Percentiles rank a stretch among this genome's conserved stretches.
Evolutionary conservation across 37 sponge, comb jelly and placozoan species (phyloP).

Genomic region (Hormiphora californensis): DNA sequence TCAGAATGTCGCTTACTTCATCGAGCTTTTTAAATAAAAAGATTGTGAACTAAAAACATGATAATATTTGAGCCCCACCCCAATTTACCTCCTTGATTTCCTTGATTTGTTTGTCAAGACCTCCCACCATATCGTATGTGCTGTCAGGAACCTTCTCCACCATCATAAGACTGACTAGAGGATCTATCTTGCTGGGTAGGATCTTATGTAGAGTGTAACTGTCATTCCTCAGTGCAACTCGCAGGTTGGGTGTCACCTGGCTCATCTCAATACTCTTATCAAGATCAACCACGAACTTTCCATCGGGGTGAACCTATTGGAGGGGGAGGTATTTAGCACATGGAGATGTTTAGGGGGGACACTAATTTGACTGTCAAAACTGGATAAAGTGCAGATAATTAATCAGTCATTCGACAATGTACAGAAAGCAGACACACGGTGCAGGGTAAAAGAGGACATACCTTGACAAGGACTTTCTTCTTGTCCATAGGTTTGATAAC

Average conservation of each 20-base stretch:
- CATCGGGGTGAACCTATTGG: conserved; percentile 90
- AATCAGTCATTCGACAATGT: background rate
- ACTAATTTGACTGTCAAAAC: no score
- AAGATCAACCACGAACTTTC: conserved; percentile 95
- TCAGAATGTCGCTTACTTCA: no score
- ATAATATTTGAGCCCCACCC: background rate
- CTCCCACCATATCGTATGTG: conserved; percentile 99
- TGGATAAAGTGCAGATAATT: background rate
- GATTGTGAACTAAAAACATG: background rate
- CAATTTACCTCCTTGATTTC: conserved; percentile 88
- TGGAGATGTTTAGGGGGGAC: background rate
- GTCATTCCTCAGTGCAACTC: conserved; percentile 93
- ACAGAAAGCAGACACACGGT: background rate
- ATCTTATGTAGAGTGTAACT: conserved; percentile 97
- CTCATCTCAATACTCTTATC: conserved; percentile 87
- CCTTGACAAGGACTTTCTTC: conserved; percentile 98
- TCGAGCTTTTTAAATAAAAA: no score
- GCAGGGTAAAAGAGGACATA: background rate
- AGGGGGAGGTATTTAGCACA: background rate
- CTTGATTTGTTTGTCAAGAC: conserved; percentile 95
- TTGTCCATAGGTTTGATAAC: conserved; percentile 97
- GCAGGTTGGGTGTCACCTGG: conserved; percentile 67
- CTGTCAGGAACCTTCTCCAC: conserved; percentile 99
- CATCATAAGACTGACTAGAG: conserved; percentile 99
- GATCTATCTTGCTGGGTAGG: conserved; percentile 95